Evolutionary conservation across 1,140 invertebrate species (phyloP).

Genomic region (Mercenaria mercenaria): DNA sequence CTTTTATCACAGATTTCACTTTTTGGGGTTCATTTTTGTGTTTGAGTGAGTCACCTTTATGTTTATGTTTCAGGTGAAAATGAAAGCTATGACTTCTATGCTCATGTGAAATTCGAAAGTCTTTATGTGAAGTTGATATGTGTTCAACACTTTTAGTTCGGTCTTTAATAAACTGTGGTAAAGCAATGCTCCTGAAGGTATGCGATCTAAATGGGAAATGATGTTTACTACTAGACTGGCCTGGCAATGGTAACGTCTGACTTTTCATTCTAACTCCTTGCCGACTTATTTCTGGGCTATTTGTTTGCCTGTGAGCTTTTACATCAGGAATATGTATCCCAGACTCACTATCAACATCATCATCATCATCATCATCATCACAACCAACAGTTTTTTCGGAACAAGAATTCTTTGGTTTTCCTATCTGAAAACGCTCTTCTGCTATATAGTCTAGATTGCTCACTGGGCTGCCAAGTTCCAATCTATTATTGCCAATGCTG

Average conservation of each 20-base stretch:
- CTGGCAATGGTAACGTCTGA: constrained; percentile 33
- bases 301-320: background rate
- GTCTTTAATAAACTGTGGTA: background rate
- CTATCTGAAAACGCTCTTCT: constrained; percentile 39
- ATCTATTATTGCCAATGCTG: background rate
- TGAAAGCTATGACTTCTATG: constrained; percentile 32
- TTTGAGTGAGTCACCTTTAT: constrained; percentile 32
- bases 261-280: constrained; percentile 17
- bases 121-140: constrained; percentile 22
- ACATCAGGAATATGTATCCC: constrained; percentile 44
- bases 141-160: constrained; percentile 47
- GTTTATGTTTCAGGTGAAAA: constrained; percentile 26
- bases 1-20: constrained; percentile 15
- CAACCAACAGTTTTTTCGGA: background rate
- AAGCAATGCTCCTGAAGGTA: constrained; percentile 45
- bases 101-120: constrained; percentile 33
- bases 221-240: background rate
- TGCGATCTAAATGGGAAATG: constrained; percentile 44
- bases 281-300: constrained; percentile 27
- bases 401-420: background rate
- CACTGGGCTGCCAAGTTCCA: constrained; percentile 46
- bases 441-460: constrained; percentile 51
- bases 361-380: constrained; percentile 33
- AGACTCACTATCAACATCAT: constrained; percentile 28
- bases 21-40: background rate